These are phyloP conservation scores for Ceratoteleas bidentatus DNA, from an alignment of 1,140 invertebrate species.

Conservation along the genomic window DNA sequence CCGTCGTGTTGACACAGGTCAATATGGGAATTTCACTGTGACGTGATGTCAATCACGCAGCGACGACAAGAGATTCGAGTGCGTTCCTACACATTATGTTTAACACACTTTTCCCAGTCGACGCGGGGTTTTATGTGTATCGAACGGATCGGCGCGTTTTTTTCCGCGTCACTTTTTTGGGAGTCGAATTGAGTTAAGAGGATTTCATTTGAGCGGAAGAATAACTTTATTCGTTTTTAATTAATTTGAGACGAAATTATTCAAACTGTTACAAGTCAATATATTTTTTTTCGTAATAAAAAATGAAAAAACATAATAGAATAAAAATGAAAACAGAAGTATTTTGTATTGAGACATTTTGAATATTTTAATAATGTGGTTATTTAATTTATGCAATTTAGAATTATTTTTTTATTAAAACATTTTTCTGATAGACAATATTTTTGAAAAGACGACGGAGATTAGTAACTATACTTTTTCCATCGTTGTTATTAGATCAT, in stretches of 20 bases:
- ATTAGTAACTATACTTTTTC: not conserved
- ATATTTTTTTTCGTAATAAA: too few relatives aligned
- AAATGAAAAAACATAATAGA: too few relatives aligned
- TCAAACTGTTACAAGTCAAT: too few relatives aligned
- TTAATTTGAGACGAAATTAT: too few relatives aligned
- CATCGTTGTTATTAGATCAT: not conserved
- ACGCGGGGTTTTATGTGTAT: slow-evolving; percentile 19
- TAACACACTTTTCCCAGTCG: slow-evolving; percentile 30
- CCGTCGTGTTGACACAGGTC: slow-evolving; percentile 50
- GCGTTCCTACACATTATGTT: slow-evolving; percentile 3
- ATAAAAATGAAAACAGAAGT: too few relatives aligned
- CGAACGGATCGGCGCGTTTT: too few relatives aligned
- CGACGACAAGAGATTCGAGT: slow-evolving; percentile 25
- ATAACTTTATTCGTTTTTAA: too few relatives aligned
- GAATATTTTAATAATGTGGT: too few relatives aligned
- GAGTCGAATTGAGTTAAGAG: too few relatives aligned
- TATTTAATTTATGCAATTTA: not conserved
- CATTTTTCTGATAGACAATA: not conserved
- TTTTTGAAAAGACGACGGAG: not conserved
- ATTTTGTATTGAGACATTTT: too few relatives aligned
- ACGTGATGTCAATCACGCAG: slow-evolving; percentile 50
- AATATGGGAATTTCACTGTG: slow-evolving; percentile 57
- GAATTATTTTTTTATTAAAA: not conserved
- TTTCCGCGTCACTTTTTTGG: too few relatives aligned
- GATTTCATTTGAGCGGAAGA: too few relatives aligned